These are phyloP conservation scores for Epinotia demarniana DNA, from an alignment of 2,888 invertebrate genomes.

Conservation along the genomic window DNA sequence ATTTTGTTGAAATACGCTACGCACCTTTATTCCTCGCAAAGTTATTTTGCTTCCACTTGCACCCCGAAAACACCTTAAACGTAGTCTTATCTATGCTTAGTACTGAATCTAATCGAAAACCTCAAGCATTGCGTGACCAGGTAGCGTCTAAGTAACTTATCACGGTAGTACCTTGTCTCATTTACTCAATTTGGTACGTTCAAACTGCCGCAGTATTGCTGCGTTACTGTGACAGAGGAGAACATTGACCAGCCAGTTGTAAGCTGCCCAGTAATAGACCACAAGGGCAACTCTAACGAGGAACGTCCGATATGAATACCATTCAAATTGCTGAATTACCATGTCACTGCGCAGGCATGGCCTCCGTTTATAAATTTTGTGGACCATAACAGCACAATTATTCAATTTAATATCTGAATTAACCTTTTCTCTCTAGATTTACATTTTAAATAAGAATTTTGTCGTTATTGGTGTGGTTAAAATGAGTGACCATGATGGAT, in stretches of 20 bases:
- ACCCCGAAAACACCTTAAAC: neutral
- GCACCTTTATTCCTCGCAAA: too few species aligned
- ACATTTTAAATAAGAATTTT: neutral
- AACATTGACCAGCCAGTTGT: neutral
- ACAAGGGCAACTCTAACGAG: conserved; percentile 56
- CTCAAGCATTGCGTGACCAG: conserved; percentile 2
- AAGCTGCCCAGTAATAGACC: conserved; percentile 24
- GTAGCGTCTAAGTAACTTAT: neutral
- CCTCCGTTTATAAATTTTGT: conserved; percentile 14
- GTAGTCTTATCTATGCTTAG: neutral
- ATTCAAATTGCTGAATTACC: conserved; percentile 26
- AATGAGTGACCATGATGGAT: neutral
- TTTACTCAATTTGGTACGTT: neutral
- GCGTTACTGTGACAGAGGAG: neutral
- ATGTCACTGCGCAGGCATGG: conserved; percentile 23
- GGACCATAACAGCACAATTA: neutral
- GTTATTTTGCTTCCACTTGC: neutral
- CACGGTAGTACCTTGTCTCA: neutral
- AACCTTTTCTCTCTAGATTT: neutral
- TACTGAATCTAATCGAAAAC: neutral
- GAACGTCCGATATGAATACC: conserved; percentile 51
- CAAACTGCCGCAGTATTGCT: neutral
- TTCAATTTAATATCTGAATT: neutral
- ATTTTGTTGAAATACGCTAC: neutral
- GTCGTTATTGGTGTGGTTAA: neutral